Base-by-base conservation (phyloP, 2,113 vertebrate species). In the Suncus etruscus region DNA sequence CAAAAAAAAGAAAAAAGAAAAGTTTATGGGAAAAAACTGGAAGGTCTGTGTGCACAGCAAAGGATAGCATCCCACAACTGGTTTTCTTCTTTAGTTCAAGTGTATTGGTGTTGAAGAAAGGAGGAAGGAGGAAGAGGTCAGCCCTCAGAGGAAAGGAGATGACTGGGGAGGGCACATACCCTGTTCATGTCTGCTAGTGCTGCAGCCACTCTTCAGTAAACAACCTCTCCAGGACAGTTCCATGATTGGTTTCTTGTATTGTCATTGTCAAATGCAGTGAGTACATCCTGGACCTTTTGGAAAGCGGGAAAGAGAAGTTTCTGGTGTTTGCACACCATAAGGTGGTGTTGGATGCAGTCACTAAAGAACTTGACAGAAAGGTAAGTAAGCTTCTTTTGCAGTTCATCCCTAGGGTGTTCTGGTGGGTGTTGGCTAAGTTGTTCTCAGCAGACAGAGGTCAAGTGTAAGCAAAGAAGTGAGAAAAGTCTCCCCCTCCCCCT, bases 291-390 rank as follows among this genome's bases (percentile, higher is more conserved):
- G 99, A 99, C 87, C 98, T 99, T 94, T 93, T 99, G 97, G 99
- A 99, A 96, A 98, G 99, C 87, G 99, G 99, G 74, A 98, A 98
- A 95, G 97, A 99, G 96, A 99, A 99, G 98, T 99, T 99, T 95
- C 97, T 99, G n/a, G 98, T 99, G 83, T 99, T 99, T 76, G 99
- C 98, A 25, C 99, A 99, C 97, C 99, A 99, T 93, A 99, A 98
- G 95, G 93, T 98, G 77, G 94, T 99, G 80, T 96, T 99, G 97
- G 98, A 99, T 97, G 98, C 98, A 48, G 91, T 99, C 89, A 97
- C 95, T 31, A 92, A 95, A 16, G 98, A 98, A 63, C 98, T 99
- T 69, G 95, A 94, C n/a, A 98, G 98, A 90, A 99, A 99, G 98
- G 99, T 99, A 97, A 97, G 96, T 76, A 97, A 97, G 96, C 78